Evolutionary conservation across 2,797 vertebrate species (phyloP).

Genomic region (Uromys caudimaculatus): DNA sequence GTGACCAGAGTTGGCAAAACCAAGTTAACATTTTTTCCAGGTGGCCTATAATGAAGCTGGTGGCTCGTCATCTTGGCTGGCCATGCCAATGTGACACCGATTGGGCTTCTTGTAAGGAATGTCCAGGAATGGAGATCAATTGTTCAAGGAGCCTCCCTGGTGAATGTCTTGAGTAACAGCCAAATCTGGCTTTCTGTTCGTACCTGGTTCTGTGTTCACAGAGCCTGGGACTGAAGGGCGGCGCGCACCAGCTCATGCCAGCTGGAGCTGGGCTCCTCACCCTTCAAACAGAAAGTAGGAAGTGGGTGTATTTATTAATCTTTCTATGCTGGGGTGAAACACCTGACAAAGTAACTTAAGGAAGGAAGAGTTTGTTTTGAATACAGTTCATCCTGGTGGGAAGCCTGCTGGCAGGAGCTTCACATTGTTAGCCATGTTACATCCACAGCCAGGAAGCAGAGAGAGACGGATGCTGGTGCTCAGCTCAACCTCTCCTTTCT

Average conservation of each 20-base stretch:
- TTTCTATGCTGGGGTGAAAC: neutral
- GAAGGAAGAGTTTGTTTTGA: neutral
- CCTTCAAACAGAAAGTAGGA: neutral
- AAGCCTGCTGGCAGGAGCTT: neutral
- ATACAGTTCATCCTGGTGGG: too few relatives aligned
- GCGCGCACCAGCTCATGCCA: neutral
- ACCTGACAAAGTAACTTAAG: neutral
- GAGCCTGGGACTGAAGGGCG: neutral
- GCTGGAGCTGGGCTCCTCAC: neutral
- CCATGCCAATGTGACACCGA: neutral
- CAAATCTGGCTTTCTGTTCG: neutral
- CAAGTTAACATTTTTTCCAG: slow-evolving; percentile 33
- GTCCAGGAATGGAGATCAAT: neutral
- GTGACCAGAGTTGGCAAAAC: slow-evolving; percentile 31
- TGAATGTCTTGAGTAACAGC: neutral
- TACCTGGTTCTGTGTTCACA: neutral
- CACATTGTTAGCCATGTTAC: too few relatives aligned
- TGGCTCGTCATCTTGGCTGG: neutral
- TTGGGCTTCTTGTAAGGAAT: neutral
- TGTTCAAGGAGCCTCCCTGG: neutral
- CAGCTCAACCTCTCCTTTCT: neutral
- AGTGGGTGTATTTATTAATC: neutral
- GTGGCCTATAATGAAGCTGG: neutral
- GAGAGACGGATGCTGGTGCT: neutral
- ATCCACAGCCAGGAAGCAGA: neutral